Base-by-base conservation (phyloP, 2,888 invertebrate species). In the Nomada fabriciana region DNA sequence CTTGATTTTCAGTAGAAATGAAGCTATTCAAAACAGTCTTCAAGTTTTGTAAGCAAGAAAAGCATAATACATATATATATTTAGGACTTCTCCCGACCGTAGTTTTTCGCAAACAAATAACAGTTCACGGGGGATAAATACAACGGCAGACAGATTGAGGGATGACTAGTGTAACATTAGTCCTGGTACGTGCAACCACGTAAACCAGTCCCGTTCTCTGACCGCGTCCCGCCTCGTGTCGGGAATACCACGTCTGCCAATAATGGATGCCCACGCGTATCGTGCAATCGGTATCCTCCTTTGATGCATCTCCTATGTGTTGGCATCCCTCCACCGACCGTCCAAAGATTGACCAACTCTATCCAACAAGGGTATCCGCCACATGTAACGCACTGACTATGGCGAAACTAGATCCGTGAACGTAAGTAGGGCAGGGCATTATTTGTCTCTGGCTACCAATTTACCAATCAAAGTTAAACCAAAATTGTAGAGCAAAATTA, bases 81-180 rank as follows among this genome's bases (percentile, higher is more conserved):
- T 18, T 52, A 20, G n/a, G n/a, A 13, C 55, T 63, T 55, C 42
- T 25, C 43, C 42, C 10, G 53, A 25, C 29, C 13, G 10, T 11
- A 55, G 55, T 5, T 9, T 18, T 9, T 25, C 42, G 69, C n/a
- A 29, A 61, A 52, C 23, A 43, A 36, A 53, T 57, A 63, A 73
- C 29, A 55, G 47, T 23, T 25, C 9, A 43, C 60, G 76, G 67
- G 53, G 82, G 88, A 86, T 80, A 83, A 86, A 89, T 83, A 80
- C 52, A 60, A 43, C n/a, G 70, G 80, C 61, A 36, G 70, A 78
- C 60, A 61, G 74, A 77, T 80, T 57, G 65, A 76, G 47, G 80
- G 82, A 86, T 84, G 84, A 82, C 77, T 77, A 78, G 77, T 77
- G 81, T 68, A 82, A 80, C 87, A 76, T 87, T 87, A 82, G 79